Evolutionary conservation across 2,113 vertebrate species (phyloP).

Genomic region (Oriolus oriolus): DNA sequence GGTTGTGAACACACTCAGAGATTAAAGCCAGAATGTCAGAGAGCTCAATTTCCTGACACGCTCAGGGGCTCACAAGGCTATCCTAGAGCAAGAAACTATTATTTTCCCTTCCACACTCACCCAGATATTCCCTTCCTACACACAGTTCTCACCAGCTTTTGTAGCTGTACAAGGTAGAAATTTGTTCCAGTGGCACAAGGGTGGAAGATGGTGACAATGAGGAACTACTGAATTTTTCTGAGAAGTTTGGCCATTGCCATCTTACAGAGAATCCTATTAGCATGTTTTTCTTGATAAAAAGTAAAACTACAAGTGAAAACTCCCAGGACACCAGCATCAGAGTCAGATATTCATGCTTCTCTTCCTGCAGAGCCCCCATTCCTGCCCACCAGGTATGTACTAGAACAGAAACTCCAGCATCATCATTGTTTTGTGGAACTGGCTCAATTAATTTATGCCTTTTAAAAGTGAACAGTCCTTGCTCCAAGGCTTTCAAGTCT

Average conservation of each 20-base stretch:
- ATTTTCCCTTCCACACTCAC: neutral
- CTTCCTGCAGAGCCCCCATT: neutral
- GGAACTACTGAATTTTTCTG: neutral
- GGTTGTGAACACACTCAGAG: neutral
- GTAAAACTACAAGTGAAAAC: neutral
- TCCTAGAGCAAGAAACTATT: neutral
- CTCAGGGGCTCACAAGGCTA: neutral
- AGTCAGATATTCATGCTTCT: neutral
- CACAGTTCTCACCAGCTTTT: neutral
- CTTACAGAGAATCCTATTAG: neutral
- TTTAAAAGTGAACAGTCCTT: neutral
- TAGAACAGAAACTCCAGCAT: neutral
- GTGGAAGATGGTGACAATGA: neutral
- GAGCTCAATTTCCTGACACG: rapidly evolving
- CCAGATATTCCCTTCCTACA: neutral
- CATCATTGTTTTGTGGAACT: neutral
- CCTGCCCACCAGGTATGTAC: neutral
- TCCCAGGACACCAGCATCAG: neutral
- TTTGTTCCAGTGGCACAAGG: neutral
- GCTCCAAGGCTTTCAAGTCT: neutral
- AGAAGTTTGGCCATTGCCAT: rapidly evolving
- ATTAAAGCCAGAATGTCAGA: neutral
- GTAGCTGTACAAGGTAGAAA: neutral
- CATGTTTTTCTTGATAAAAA: neutral
- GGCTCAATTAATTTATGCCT: neutral